Base-by-base conservation (phyloP, 2,888 invertebrate species). In the Eledone cirrhosa region DNA sequence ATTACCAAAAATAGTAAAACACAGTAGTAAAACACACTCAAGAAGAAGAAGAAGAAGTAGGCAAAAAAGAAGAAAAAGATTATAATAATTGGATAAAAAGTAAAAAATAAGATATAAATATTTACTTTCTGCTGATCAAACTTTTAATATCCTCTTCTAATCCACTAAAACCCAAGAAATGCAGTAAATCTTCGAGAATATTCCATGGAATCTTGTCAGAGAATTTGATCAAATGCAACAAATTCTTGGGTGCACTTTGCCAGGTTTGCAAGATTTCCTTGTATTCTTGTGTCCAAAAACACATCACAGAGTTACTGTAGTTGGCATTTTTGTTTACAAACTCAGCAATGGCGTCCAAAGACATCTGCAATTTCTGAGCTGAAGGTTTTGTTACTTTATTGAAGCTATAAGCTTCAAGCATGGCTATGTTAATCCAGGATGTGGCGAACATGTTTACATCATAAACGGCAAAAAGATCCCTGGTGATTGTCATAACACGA, bases 391-490 rank as follows among this genome's bases (percentile, higher is more conserved):
- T 83, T 13, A 83, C 82, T 27, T 80, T 81, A 29, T 85, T 85
- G 80, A 84, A 86, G 13, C 80, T 80, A 75, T 82, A 83, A 8
- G 87, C 83, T 78, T 89, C 89, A 14, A 88, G 77, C 53, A 89
- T 78, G 59, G 83, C 83, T 1, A 83, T 81, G 24, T 86, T 85
- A 13, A 89, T 86, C 88, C 88, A 88, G 0, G 87, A 83, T 0
- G 87, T 87, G 0, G 84, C 87, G 79, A 89, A 89, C 87, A 88
- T 88, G 80, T 89, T 88, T 81, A 87, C 87, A 82, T 88, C 88
- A 77, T 84, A 87, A 11, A 88, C 84, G 13, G 81, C 78, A 53
- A 87, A 82, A 14, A 79, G 78, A 16, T 86, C 85, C 0, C 88
- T 83, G 27, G 87, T 53, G 7, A 85, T 80, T 33, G 85, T 84